Conservation (phyloP, 2,113 vertebrate genomes). For the Podarcis muralis region DNA sequence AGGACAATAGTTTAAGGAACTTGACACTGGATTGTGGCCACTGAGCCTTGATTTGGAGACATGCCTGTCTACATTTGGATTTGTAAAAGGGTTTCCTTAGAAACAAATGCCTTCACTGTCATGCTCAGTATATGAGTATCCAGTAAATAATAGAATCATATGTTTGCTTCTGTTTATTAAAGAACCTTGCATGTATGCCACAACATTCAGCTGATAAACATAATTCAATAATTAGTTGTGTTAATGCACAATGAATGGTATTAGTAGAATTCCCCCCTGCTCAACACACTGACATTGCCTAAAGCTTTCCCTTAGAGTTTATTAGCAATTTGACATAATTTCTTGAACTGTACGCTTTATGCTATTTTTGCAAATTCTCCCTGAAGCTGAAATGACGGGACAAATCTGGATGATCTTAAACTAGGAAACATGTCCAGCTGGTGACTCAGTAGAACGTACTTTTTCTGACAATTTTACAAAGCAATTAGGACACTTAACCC, state of each 20-base stretch:
- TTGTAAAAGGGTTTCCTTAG: neutral
- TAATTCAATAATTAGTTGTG: neutral
- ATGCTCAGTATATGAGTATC: neutral
- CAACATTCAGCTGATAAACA: neutral
- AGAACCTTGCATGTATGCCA: neutral
- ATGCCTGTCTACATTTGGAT: neutral
- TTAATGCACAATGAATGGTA: neutral
- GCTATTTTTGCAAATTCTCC: neutral
- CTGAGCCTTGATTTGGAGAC: neutral
- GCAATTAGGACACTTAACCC: neutral
- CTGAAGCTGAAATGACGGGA: neutral
- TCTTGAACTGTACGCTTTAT: neutral
- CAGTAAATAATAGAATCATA: neutral
- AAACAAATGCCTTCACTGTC: neutral
- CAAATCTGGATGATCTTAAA: neutral
- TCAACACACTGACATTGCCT: neutral
- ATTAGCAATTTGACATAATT: constrained; percentile 3
- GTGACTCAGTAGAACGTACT: neutral
- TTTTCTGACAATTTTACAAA: neutral
- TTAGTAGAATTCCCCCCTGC: neutral
- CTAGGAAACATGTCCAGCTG: neutral
- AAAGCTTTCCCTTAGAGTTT: neutral
- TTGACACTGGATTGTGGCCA: neutral
- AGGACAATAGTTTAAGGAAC: neutral
- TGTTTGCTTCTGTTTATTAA: neutral